phyloP scores from a whole-genome alignment of 2,797 vertebrate species.

The Trematomus bernacchii region DNA sequence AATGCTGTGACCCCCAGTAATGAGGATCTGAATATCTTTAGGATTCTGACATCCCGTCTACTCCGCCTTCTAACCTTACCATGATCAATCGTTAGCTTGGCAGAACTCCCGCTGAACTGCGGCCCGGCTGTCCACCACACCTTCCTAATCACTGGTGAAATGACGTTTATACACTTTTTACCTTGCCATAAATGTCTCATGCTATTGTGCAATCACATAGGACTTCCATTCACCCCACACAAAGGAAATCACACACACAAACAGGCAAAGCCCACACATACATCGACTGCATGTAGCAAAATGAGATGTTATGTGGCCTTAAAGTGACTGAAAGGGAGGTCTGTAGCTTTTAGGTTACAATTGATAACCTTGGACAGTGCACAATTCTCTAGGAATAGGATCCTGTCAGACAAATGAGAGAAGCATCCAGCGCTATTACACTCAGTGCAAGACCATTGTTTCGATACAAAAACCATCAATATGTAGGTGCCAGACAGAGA shows the following conservation, averaged over 20 bases:
- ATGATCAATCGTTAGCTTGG: constrained; percentile 73
- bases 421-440: constrained; percentile 36
- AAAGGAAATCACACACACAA: not conserved
- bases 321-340: constrained; percentile 45
- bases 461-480: constrained; percentile 60
- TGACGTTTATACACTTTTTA: constrained; percentile 59
- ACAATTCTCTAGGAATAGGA: constrained; percentile 56
- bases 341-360: constrained; percentile 54
- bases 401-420: constrained; percentile 61
- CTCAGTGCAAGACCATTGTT: constrained; percentile 64
- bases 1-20: constrained; percentile 72
- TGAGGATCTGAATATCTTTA: constrained; percentile 78
- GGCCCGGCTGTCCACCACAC: constrained; percentile 39
- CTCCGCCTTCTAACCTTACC: constrained; percentile 68
- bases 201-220: constrained; percentile 24
- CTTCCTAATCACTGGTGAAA: constrained; percentile 52
- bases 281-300: constrained; percentile 22
- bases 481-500: constrained; percentile 68
- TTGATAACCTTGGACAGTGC: constrained; percentile 60
- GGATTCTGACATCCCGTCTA: constrained; percentile 70
- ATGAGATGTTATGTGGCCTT: constrained; percentile 43
- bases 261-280: not conserved
- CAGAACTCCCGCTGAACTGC: constrained; percentile 62
- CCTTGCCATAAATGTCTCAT: constrained; percentile 50
- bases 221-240: constrained; percentile 10